phyloP scores from a whole-genome alignment of 1,140 invertebrate species.

The Tetramorium parvispinum region DNA sequence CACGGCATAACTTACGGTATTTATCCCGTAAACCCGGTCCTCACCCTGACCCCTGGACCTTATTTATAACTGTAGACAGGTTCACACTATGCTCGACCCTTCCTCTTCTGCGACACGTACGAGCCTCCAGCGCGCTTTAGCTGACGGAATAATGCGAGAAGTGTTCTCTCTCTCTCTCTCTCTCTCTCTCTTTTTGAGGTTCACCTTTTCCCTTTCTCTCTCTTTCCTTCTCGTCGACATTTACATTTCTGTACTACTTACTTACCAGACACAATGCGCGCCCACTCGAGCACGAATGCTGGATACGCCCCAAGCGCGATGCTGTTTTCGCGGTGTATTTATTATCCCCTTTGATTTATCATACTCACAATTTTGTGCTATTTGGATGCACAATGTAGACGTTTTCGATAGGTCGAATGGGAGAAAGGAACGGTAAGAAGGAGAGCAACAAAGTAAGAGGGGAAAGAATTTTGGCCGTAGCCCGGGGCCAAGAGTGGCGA shows the following conservation, averaged over 20 bases:
- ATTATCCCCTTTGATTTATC: constrained; percentile 54
- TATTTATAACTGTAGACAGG: constrained; percentile 82
- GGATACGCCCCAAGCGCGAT: constrained; percentile 30
- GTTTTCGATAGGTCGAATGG: background rate
- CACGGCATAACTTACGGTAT: constrained; percentile 80
- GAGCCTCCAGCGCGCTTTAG: constrained; percentile 45
- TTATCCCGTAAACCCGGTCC: constrained; percentile 79
- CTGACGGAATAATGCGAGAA: constrained; percentile 46
- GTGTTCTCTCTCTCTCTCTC: background rate
- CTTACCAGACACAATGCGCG: constrained; percentile 52
- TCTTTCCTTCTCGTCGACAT: background rate
- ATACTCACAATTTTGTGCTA: constrained; percentile 32
- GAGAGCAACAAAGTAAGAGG: background rate
- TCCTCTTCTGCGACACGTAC: constrained; percentile 39
- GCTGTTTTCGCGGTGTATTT: constrained; percentile 34
- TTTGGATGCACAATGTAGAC: constrained; percentile 38
- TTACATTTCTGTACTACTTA: constrained; percentile 61
- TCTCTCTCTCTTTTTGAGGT: too few relatives aligned
- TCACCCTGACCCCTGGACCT: constrained; percentile 76
- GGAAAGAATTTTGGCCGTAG: background rate
- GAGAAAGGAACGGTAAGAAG: background rate
- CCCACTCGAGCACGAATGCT: constrained; percentile 25
- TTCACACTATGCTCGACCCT: constrained; percentile 71
- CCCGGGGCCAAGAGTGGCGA: background rate
- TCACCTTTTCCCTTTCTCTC: background rate